Evolutionary conservation across 2,113 vertebrate species (phyloP).

Genomic region (Chiloscyllium plagiosum): DNA sequence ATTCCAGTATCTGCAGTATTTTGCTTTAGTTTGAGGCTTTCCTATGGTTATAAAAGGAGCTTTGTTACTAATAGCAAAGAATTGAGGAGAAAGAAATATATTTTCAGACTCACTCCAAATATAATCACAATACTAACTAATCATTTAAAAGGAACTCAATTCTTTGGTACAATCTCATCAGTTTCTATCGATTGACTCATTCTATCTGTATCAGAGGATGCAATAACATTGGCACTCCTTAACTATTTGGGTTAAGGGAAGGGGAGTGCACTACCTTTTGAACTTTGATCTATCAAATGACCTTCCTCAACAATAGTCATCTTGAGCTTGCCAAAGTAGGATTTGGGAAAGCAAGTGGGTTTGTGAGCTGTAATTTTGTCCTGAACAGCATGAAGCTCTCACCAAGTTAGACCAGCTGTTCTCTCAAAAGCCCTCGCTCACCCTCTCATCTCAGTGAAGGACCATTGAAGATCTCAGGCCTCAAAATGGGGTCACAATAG

Average conservation of each 20-base stretch:
- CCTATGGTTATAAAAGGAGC: not conserved
- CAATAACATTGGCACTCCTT: not conserved
- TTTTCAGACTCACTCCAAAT: not conserved
- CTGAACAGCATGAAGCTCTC: too few species aligned
- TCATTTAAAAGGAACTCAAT: not conserved
- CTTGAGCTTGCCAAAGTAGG: not conserved
- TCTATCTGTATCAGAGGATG: not conserved
- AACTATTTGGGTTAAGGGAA: not conserved
- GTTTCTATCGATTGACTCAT: not conserved
- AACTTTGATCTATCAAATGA: not conserved
- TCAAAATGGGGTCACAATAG: too few species aligned
- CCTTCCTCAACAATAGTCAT: not conserved
- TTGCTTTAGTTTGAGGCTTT: not conserved
- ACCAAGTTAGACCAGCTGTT: too few species aligned
- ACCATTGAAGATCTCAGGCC: too few species aligned
- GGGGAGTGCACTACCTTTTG: not conserved
- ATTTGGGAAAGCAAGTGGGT: too few species aligned
- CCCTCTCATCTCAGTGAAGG: too few species aligned
- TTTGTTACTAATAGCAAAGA: not conserved
- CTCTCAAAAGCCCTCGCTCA: too few species aligned
- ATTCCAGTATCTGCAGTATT: too few species aligned
- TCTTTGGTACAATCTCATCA: not conserved
- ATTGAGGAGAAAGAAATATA: not conserved
- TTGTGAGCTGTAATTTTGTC: too few species aligned
- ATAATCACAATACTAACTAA: not conserved